These are phyloP conservation scores for Macropis europaea DNA, from an alignment of 2,888 invertebrate species.

Conservation along the genomic window DNA sequence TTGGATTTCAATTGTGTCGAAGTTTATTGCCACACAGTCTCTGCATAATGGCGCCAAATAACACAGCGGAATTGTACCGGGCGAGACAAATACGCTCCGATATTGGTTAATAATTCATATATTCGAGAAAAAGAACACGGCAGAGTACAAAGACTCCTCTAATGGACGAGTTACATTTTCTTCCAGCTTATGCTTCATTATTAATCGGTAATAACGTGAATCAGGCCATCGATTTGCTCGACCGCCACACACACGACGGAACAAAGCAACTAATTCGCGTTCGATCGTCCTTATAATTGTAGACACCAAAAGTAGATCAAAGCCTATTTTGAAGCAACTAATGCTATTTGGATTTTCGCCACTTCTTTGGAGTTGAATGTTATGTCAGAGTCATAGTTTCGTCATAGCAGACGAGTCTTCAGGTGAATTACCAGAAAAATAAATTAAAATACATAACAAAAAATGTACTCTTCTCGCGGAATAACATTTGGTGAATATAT, in stretches of 20 bases:
- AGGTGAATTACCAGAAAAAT: no score
- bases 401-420: no score
- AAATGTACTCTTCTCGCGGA: no score
- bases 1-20: constrained; percentile 26
- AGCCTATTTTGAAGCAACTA: no score
- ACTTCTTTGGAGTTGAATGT: no score
- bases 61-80: not conserved
- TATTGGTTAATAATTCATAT: constrained; percentile 29
- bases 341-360: no score
- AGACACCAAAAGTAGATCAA: no score
- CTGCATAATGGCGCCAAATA: constrained; percentile 1
- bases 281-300: not conserved
- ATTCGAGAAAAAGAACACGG: not conserved
- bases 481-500: no score
- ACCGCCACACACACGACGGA: not conserved
- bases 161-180: constrained; percentile 28
- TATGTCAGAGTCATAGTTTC: no score
- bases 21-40: constrained; percentile 11
- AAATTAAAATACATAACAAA: no score
- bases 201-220: constrained; percentile 32
- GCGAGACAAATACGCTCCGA: constrained; percentile 28
- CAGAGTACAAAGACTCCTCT: constrained; percentile 4
- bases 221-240: constrained; percentile 21
- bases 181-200: constrained; percentile 2
- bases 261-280: constrained; percentile 22